A percentile compares a stretch with the other conserved stretches of the same genome.
Conservation (phyloP, 2,888 invertebrate species). For the Oligia fasciuncula region DNA sequence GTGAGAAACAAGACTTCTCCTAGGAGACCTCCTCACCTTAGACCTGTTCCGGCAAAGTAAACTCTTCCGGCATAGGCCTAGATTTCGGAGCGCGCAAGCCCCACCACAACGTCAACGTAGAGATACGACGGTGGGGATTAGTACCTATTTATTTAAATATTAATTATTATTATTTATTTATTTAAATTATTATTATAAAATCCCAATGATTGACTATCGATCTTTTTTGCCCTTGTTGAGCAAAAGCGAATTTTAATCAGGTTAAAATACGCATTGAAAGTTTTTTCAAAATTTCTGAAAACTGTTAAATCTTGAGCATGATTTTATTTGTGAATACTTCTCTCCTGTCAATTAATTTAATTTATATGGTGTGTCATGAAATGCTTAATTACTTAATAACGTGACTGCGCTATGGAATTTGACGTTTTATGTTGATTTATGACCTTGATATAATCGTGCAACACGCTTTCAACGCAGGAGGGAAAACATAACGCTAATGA, state of each 20-base stretch:
- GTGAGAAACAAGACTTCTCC: no score
- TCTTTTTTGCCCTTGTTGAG: not conserved
- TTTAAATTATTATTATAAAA: no score
- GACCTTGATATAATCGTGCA: conserved; percentile 26
- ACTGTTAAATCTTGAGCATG: not conserved
- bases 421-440: conserved; percentile 40
- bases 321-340: conserved; percentile 6
- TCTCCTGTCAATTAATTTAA: conserved; percentile 20
- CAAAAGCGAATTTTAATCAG: no score
- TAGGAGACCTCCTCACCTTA: no score
- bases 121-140: no score
- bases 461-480: conserved; percentile 34
- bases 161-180: no score
- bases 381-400: conserved; percentile 49
- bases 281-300: not conserved
- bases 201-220: not conserved
- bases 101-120: no score
- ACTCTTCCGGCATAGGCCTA: no score
- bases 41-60: no score
- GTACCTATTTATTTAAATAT: no score
- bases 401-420: conserved; percentile 39
- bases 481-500: conserved; percentile 20
- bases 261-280: no score
- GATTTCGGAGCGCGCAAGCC: no score
- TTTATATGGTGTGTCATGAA: conserved; percentile 34